Conservation (phyloP, 2,113 vertebrate species). For the Syngnathus typhle region DNA sequence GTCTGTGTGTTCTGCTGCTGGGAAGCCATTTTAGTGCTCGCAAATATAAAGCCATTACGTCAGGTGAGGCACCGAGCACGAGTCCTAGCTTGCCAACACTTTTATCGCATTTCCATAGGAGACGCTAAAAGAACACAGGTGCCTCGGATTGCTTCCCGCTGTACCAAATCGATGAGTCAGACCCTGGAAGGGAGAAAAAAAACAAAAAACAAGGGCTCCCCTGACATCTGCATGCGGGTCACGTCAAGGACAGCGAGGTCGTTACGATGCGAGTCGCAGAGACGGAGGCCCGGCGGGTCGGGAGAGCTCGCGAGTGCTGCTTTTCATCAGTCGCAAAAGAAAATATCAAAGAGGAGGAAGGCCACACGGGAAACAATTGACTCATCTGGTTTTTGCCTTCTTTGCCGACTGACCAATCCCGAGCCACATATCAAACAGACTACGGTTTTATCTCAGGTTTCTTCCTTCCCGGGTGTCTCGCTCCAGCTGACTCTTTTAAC, state of each 20-base stretch:
- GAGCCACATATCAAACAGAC: no score
- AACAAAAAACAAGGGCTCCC: constrained; percentile 24
- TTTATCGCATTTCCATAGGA: constrained; percentile 15
- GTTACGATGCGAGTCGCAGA: constrained; percentile 28
- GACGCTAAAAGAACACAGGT: constrained; percentile 45
- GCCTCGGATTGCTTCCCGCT: constrained; percentile 31
- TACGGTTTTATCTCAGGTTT: not conserved
- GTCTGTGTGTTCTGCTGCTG: constrained; percentile 46
- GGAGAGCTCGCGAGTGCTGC: constrained; percentile 13
- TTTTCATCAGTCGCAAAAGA: constrained; percentile 31
- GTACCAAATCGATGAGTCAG: constrained; percentile 42
- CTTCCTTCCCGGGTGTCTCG: not conserved
- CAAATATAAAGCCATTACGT: constrained; percentile 19
- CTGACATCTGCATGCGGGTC: constrained; percentile 51
- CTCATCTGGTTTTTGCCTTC: no score
- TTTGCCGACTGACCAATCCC: no score
- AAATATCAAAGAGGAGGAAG: no score
- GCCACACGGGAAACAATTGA: no score
- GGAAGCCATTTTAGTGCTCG: constrained; percentile 29
- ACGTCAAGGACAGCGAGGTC: constrained; percentile 50
- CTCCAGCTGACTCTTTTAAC: not conserved
- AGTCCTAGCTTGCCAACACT: constrained; percentile 20
- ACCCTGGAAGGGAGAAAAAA: constrained; percentile 21
- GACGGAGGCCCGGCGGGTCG: not conserved
- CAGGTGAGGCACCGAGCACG: constrained; percentile 8